A percentile compares a stretch with the other conserved stretches of the same genome.
phyloP scores from a whole-genome alignment of 2,797 vertebrate species.

The Sebastes cheni region DNA sequence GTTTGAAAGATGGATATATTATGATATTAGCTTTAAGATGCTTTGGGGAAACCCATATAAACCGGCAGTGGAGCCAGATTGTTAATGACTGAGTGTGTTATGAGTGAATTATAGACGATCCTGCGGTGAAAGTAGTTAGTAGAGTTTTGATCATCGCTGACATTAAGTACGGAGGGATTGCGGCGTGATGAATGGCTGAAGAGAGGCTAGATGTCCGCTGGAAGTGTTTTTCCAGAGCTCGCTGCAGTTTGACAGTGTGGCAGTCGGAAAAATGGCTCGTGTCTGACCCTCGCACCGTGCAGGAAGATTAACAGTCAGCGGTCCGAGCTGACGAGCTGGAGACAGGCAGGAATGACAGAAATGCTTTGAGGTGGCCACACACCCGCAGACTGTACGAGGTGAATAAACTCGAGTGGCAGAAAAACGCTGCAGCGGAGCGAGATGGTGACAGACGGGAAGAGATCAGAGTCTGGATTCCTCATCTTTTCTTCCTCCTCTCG shows the following conservation, averaged over 20 bases:
- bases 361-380: slow-evolving; percentile 68
- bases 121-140: slow-evolving; percentile 20
- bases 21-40: neutral
- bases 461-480: slow-evolving; percentile 69
- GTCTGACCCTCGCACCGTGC: slow-evolving; percentile 53
- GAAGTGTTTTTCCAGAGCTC: slow-evolving; percentile 58
- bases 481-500: slow-evolving; percentile 37
- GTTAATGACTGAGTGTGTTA: neutral
- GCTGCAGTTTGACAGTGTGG: slow-evolving; percentile 14
- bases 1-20: neutral
- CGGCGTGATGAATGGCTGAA: neutral
- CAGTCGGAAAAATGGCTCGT: slow-evolving; percentile 38
- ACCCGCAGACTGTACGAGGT: slow-evolving; percentile 27
- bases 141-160: slow-evolving; percentile 24
- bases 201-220: slow-evolving; percentile 26
- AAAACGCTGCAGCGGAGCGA: slow-evolving; percentile 14
- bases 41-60: neutral
- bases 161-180: slow-evolving; percentile 7
- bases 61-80: neutral
- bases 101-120: slow-evolving; percentile 7
- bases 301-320: slow-evolving; percentile 57
- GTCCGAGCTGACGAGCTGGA: slow-evolving; percentile 53
- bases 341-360: slow-evolving; percentile 62
- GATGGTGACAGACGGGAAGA: slow-evolving; percentile 52
- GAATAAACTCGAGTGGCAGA: slow-evolving; percentile 6